phyloP scores from a whole-genome alignment of 2,113 vertebrate species.

The Casuarius casuarius region DNA sequence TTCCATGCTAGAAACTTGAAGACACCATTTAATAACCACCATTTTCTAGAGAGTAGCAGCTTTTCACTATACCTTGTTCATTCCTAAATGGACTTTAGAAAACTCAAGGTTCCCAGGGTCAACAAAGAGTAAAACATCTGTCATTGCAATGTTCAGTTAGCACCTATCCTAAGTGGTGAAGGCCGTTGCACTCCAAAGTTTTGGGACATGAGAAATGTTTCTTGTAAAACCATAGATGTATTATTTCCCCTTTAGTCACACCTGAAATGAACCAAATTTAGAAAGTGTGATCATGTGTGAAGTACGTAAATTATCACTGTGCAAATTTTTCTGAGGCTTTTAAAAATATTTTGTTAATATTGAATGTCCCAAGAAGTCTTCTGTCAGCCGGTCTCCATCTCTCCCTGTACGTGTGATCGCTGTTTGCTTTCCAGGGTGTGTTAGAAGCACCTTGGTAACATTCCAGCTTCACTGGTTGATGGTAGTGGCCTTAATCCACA shows the following conservation, averaged over 20 bases:
- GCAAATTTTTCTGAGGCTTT: background rate
- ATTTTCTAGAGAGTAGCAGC: background rate
- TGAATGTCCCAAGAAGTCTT: background rate
- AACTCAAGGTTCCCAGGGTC: background rate
- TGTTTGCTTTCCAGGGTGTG: background rate
- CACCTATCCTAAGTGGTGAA: background rate
- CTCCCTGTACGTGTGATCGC: background rate
- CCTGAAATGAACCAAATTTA: background rate
- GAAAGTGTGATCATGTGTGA: background rate
- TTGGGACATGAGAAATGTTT: background rate
- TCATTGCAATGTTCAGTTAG: background rate
- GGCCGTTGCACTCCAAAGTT: background rate
- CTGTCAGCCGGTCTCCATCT: background rate
- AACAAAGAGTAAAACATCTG: background rate
- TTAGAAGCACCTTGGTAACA: background rate
- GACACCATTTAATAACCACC: background rate
- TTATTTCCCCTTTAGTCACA: background rate
- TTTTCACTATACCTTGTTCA: background rate
- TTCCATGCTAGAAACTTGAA: background rate
- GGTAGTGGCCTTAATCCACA: background rate
- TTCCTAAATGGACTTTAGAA: background rate
- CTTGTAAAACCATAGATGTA: background rate
- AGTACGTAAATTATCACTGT: background rate
- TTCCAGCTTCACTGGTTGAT: background rate
- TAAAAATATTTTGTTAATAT: background rate